These are phyloP conservation scores for Parnassius apollo DNA, from an alignment of 2,888 invertebrate species.

Conservation along the genomic window DNA sequence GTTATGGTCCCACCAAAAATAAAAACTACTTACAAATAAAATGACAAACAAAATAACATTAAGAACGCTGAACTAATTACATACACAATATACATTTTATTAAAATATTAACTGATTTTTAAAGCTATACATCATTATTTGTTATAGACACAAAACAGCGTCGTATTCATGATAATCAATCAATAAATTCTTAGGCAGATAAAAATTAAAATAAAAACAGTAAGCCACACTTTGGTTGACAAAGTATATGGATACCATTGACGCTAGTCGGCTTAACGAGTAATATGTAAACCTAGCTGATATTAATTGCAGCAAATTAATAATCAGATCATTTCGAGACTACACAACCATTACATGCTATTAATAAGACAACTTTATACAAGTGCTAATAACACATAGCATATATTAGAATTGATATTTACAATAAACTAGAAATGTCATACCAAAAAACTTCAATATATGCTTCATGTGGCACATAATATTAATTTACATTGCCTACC, in stretches of 20 bases:
- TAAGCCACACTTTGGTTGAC: slow-evolving; percentile 51
- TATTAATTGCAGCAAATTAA: slow-evolving; percentile 32
- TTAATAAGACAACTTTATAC: slow-evolving; percentile 20
- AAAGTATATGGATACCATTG: slow-evolving; percentile 52
- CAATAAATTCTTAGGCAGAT: slow-evolving; percentile 8
- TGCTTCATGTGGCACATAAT: slow-evolving; percentile 29
- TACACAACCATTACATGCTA: slow-evolving; percentile 59
- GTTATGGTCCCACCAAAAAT: slow-evolving; percentile 71
- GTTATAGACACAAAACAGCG: not conserved
- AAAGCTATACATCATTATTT: slow-evolving; percentile 22
- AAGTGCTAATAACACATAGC: not conserved
- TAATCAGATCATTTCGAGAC: slow-evolving; percentile 56
- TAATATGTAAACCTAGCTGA: slow-evolving; percentile 20
- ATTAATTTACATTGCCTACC: slow-evolving; percentile 54
- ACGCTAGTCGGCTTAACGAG: slow-evolving; percentile 21
- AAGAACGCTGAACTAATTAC: slow-evolving; percentile 8
- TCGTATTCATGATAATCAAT: slow-evolving; percentile 5
- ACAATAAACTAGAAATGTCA: slow-evolving; percentile 1
- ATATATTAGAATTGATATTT: slow-evolving; percentile 6
- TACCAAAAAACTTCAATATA: slow-evolving; percentile 11
- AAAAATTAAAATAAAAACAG: slow-evolving; percentile 29
- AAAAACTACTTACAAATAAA: slow-evolving; percentile 25
- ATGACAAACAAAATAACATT: slow-evolving; percentile 22
- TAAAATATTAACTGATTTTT: slow-evolving; percentile 18
- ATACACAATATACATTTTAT: slow-evolving; percentile 20